A percentile compares a stretch with the other conserved stretches of the same genome.
Evolutionary conservation across 2,888 invertebrate species (phyloP).

Genomic region (Amphipoea oculea): DNA sequence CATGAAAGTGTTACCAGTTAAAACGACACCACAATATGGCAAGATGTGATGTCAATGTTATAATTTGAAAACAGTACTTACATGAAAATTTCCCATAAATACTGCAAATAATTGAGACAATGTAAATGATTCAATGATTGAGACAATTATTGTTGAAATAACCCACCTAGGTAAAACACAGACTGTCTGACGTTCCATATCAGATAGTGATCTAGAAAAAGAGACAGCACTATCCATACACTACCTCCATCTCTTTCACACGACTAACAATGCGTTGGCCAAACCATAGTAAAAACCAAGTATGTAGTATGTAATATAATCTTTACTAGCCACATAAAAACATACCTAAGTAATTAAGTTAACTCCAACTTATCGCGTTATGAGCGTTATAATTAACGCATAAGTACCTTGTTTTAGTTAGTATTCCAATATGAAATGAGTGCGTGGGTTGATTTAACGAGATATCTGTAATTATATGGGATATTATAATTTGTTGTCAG

Average conservation of each 20-base stretch:
- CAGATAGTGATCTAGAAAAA: slow-evolving; percentile 17
- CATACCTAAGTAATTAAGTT: slow-evolving; percentile 62
- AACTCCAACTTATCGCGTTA: slow-evolving; percentile 20
- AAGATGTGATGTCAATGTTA: no score
- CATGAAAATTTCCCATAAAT: no score
- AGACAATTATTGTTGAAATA: not conserved
- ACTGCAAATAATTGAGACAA: no score
- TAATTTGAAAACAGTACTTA: no score
- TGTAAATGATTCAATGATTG: no score
- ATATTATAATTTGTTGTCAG: slow-evolving; percentile 7
- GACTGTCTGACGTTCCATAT: slow-evolving; percentile 7
- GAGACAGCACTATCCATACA: slow-evolving; percentile 1
- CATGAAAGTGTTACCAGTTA: not conserved
- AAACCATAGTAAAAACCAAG: slow-evolving; percentile 19
- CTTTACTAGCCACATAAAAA: slow-evolving; percentile 35
- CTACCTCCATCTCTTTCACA: slow-evolving; percentile 19
- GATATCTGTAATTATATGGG: slow-evolving; percentile 9
- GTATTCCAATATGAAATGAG: slow-evolving; percentile 54
- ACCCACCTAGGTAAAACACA: not conserved
- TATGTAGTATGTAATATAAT: slow-evolving; percentile 25
- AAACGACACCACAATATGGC: not conserved
- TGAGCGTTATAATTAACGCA: slow-evolving; percentile 62
- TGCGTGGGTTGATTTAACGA: slow-evolving; percentile 39
- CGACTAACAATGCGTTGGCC: slow-evolving; percentile 25
- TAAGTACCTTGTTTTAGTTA: slow-evolving; percentile 62